Evolutionary conservation across 2,797 vertebrate species (phyloP).

Genomic region (Muscicapa striata): DNA sequence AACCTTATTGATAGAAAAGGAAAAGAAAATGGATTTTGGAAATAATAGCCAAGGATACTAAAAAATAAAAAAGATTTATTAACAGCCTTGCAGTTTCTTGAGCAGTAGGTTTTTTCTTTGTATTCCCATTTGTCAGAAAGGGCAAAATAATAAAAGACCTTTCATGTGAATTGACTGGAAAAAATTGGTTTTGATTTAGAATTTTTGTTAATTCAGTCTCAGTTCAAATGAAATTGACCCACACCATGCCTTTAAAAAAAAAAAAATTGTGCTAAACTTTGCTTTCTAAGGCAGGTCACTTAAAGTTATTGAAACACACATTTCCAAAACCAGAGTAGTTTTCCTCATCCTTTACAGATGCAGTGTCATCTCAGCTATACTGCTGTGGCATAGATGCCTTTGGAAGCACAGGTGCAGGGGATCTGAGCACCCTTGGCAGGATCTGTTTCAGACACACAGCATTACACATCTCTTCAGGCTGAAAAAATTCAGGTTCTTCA

Average conservation of each 20-base stretch:
- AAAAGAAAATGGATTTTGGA: slow-evolving; percentile 33
- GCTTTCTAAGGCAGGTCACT: neutral
- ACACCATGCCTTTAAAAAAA: accelerated
- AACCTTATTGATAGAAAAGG: neutral
- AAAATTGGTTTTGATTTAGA: neutral
- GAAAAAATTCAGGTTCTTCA: neutral
- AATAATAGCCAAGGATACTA: neutral
- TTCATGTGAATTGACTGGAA: neutral
- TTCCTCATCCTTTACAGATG: neutral
- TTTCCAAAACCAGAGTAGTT: neutral
- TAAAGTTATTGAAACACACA: neutral
- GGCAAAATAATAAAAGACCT: neutral
- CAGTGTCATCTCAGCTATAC: neutral
- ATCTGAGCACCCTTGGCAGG: neutral
- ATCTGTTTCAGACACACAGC: neutral
- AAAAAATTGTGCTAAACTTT: neutral
- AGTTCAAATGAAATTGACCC: neutral
- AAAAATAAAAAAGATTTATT: slow-evolving; percentile 1
- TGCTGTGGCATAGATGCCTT: neutral
- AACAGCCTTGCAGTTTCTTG: neutral
- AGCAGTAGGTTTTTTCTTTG: neutral
- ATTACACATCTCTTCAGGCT: neutral
- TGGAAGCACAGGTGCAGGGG: neutral
- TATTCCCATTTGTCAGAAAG: neutral
- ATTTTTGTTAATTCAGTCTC: neutral